Conservation (phyloP, 2,113 vertebrate genomes). For the Melanostigma gelatinosum region DNA sequence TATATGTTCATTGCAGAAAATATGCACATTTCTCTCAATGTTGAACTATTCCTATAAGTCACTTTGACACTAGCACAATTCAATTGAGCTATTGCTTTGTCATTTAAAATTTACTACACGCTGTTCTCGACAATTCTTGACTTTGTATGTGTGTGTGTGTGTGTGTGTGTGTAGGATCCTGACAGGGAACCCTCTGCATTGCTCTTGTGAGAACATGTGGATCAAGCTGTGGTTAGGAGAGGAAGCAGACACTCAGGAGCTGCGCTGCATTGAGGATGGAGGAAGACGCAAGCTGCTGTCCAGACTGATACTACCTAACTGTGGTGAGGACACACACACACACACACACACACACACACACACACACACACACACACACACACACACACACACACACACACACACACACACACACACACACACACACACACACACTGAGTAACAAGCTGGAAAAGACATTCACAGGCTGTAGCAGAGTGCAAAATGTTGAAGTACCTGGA, state of each 20-base stretch:
- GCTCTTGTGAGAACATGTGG: slow-evolving; percentile 98
- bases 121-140: slow-evolving; percentile 19
- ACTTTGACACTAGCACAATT: background rate
- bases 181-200: slow-evolving; percentile 92
- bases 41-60: background rate
- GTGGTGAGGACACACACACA: slow-evolving; percentile 85
- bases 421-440: slow-evolving; percentile 13
- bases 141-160: slow-evolving; percentile 34
- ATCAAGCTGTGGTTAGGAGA: slow-evolving; percentile 92
- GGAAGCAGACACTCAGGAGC: slow-evolving; percentile 88
- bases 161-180: slow-evolving; percentile 83
- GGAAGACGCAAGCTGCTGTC: slow-evolving; percentile 86
- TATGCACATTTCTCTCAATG: background rate
- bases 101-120: background rate
- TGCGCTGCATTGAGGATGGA: slow-evolving; percentile 91
- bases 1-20: background rate
- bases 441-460: slow-evolving; percentile 41
- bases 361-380: slow-evolving; percentile 21
- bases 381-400: slow-evolving; percentile 28
- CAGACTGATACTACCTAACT: slow-evolving; percentile 87
- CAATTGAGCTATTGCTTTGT: background rate
- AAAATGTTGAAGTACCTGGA: slow-evolving; percentile 49
- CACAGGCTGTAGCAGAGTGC: slow-evolving; percentile 21
- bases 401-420: slow-evolving; percentile 19
- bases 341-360: slow-evolving; percentile 18